Base-by-base conservation (phyloP, 1,140 invertebrate genomes). In the Teleogryllus occipitalis region DNA sequence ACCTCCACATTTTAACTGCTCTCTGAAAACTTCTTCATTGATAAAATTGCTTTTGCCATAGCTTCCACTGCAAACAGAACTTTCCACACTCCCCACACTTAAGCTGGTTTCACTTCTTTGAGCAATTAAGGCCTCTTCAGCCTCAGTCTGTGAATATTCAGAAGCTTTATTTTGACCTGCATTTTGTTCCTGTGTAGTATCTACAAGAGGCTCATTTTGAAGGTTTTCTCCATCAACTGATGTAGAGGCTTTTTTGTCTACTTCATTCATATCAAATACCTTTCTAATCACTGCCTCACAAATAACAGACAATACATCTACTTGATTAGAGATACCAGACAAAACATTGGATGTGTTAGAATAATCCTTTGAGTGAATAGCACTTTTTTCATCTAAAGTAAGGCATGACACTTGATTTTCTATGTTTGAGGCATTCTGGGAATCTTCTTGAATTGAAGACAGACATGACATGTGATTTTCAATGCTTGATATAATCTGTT, bases 221-320 rank as follows among this genome's bases (percentile, higher is more conserved):
- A 81, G 76, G 27, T 82, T 81, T 74, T 79, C 82, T 75, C 83
- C 75, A 75, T 82, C 82, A 74, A 82, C 78, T 47, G 81, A 75
- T 49, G 81, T 81, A 74, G 79, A 82, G 77, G 54, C 82, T 78
- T 82, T 82, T 81, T 84, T 86, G 74, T 82, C 82, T 77, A 65
- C 80, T 77, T 81, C 80, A 21, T 76, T 78, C 7, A 75, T 47
- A 22, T 46, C 54, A 65, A 65, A 65, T 18, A 65, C 54, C 18
- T 65, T 65, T 65, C 46, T 75, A 47, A 75, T 22, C 12, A 75
- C 8, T 7, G 74, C n/a, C 7, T 75, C 74, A 75, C 74, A 47
- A 14, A 75, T 75, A 27, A 47, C 21, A 75, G 74, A 22, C 10
- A 27, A 21, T 4, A 75, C 46, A 65, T 65, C 54, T 3, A 14